Percentiles rank a stretch among this genome's conserved stretches.
phyloP scores from a whole-genome alignment of 1,140 invertebrate genomes.

The Anoplolepis gracilipes region DNA sequence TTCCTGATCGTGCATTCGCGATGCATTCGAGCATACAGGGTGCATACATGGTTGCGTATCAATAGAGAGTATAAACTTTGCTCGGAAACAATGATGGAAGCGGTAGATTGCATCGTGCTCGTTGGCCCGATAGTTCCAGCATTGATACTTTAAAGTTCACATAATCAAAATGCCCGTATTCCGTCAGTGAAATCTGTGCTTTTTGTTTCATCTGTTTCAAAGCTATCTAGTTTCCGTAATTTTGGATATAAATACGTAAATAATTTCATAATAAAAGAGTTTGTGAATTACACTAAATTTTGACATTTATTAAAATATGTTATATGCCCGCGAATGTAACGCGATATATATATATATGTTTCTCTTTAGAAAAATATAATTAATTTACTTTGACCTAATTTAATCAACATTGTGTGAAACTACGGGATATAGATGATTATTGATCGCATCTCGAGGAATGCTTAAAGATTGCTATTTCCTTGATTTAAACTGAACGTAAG shows the following conservation, averaged over 20 bases:
- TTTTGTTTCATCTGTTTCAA: neutral
- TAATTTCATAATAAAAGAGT: too few species aligned
- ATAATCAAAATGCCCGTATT: neutral
- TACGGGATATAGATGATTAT: neutral
- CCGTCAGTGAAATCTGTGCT: neutral
- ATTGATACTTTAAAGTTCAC: slow-evolving; percentile 34
- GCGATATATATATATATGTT: too few species aligned
- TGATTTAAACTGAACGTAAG: slow-evolving; percentile 8
- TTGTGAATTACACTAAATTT: neutral
- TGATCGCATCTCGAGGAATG: neutral
- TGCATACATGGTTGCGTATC: slow-evolving; percentile 29
- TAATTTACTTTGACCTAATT: slow-evolving; percentile 23
- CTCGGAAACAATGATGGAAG: slow-evolving; percentile 6
- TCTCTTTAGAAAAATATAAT: neutral
- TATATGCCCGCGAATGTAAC: too few species aligned
- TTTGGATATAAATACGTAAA: too few species aligned
- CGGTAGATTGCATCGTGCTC: slow-evolving; percentile 33
- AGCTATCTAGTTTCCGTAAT: neutral
- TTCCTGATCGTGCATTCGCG: slow-evolving; percentile 19
- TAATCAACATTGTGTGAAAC: slow-evolving; percentile 18
- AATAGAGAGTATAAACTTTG: slow-evolving; percentile 38
- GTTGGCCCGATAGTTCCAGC: slow-evolving; percentile 11
- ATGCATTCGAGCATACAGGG: slow-evolving; percentile 27
- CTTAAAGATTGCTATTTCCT: neutral
- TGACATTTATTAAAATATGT: neutral